phyloP scores from a whole-genome alignment of 2,797 vertebrate species.

The Philypnodon macrostomus region DNA sequence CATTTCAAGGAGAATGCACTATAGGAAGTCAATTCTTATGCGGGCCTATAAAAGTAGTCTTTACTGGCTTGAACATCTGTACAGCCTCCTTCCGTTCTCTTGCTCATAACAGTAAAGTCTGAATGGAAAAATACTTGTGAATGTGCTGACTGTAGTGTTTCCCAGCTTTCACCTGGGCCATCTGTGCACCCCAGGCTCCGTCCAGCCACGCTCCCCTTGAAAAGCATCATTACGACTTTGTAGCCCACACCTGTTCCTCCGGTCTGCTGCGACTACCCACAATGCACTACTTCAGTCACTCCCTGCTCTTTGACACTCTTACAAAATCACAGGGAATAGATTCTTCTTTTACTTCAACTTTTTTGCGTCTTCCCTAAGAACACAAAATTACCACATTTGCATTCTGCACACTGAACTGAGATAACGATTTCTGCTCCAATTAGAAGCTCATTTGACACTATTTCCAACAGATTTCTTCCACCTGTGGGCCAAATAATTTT shows the following conservation, averaged over 20 bases:
- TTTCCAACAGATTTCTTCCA: too few species aligned
- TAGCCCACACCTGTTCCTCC: conserved; percentile 14
- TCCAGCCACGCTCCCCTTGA: conserved; percentile 6
- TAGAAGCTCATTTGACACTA: too few species aligned
- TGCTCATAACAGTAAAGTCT: neutral
- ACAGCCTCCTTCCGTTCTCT: conserved; percentile 1
- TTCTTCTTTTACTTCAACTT: too few species aligned
- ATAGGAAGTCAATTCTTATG: neutral
- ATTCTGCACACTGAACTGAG: too few species aligned
- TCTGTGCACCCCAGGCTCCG: conserved; percentile 11
- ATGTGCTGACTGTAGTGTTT: conserved; percentile 29
- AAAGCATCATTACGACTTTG: conserved; percentile 18
- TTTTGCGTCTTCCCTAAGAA: too few species aligned
- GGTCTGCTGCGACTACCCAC: conserved; percentile 7
- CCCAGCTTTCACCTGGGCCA: conserved; percentile 14
- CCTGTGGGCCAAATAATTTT: too few species aligned
- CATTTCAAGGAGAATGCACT: conserved; percentile 7
- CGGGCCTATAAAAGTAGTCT: neutral
- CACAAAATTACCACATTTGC: too few species aligned
- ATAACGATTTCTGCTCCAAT: too few species aligned
- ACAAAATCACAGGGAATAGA: too few species aligned
- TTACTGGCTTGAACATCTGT: neutral
- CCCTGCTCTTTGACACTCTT: neutral
- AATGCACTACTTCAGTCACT: conserved; percentile 16
- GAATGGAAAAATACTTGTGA: conserved; percentile 22